Evolutionary conservation across 2,113 vertebrate genomes (phyloP).

Genomic region (Larimichthys polyactis): DNA sequence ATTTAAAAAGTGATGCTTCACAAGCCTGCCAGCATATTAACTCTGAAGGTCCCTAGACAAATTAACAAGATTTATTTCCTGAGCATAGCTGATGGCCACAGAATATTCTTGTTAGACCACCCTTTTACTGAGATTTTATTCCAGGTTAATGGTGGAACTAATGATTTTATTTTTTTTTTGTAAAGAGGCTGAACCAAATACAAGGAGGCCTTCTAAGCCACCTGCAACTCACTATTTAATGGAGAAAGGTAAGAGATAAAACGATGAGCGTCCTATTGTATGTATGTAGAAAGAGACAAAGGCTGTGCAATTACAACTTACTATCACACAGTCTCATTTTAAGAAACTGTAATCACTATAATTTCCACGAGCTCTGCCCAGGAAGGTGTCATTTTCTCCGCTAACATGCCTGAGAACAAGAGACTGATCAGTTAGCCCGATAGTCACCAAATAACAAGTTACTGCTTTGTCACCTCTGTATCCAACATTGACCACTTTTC

Average conservation of each 20-base stretch:
- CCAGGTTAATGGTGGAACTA: background rate
- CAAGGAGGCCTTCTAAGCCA: background rate
- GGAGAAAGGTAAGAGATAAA: constrained; percentile 4
- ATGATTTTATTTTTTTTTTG: constrained; percentile 19
- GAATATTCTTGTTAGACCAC: background rate
- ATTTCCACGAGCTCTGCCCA: background rate
- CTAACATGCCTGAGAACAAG: background rate
- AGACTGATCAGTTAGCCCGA: background rate
- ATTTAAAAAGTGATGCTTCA: background rate
- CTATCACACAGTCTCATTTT: background rate
- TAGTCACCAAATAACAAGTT: background rate
- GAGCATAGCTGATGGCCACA: background rate
- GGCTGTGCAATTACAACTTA: too few species aligned
- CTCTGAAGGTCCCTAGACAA: background rate
- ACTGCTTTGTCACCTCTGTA: background rate
- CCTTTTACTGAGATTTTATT: constrained; percentile 1
- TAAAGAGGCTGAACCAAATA: constrained; percentile 6
- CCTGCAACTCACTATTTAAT: background rate
- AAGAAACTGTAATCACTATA: background rate
- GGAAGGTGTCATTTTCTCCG: background rate
- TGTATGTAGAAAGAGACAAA: background rate
- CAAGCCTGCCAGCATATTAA: background rate
- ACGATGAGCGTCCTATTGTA: background rate
- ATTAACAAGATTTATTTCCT: background rate
- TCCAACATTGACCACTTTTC: background rate